Evolutionary conservation across 2,113 vertebrate species (phyloP), one percentile per base, ranked within the genome.

Genomic region (Cryptotis parvus): DNA sequence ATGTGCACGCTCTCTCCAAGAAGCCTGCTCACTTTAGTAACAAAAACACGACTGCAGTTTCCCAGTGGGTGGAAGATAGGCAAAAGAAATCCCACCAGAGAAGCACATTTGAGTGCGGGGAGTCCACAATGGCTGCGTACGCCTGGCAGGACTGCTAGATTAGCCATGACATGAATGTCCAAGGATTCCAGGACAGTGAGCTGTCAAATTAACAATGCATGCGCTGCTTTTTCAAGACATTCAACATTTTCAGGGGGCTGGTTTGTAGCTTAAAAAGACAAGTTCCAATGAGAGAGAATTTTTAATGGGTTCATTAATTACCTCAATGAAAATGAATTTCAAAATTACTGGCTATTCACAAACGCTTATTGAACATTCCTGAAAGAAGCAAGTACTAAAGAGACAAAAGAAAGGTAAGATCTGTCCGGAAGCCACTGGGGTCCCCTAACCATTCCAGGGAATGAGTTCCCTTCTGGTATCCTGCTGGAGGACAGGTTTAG

Each of bases 11-110:
- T 33, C 35, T 26, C 52, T 88, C 70, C 12, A 10, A 84, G 84
- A 92, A 96, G 96, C 22, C 9, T 68, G 33, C 66, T 89, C 66
- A 31, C 33, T 55, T 83, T 74, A 87, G 68, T 43, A 81, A 12
- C 31, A 90, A 77, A n/a, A 74, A 79, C 35, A 61, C 33, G 58
- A 83, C 66, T 90, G 35, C 77, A 58, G 29, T 58, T 92, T 66
- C 9, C 18, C 6, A 76, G 27, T 72, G 35, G 37, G 3, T 41
- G 1, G 52, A 58, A 39, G 55, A 22, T 70, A 61, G 14, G 27
- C 33, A 87, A 3, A n/a, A 27, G 65, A 45, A 84, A 61, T 79
- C 24, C 27, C 15, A 27, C 24, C 3, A 6, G 49, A 75, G 49
- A 58, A 58, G n/a, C 41, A 74, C 37, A 4, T 66, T 26, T 61